These are phyloP conservation scores for Piprites chloris DNA, from an alignment of 2,113 vertebrate species.

Conservation along the genomic window DNA sequence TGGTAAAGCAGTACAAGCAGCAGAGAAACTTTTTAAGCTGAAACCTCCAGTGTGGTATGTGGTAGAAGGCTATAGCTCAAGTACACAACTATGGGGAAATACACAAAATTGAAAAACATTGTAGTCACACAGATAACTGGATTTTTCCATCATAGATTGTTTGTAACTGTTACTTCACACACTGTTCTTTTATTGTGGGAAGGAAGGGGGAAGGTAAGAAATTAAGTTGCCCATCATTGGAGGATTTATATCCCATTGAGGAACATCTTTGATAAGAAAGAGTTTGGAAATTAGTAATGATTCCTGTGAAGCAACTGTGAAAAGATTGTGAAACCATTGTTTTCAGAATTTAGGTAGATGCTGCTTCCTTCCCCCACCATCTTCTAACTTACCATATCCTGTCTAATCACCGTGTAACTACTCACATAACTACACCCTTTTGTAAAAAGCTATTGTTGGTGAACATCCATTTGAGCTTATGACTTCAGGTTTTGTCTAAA, in stretches of 20 bases:
- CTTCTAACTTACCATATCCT: not conserved
- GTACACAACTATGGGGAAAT: not conserved
- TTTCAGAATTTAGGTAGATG: not conserved
- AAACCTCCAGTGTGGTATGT: conserved; percentile 93
- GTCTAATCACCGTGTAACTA: not conserved
- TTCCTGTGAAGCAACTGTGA: not conserved
- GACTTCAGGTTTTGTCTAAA: not conserved
- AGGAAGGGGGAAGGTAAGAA: not conserved
- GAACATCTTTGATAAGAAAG: not conserved
- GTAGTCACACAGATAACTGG: not conserved
- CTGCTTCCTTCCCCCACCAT: not conserved
- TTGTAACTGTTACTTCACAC: not conserved
- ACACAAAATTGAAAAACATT: not conserved
- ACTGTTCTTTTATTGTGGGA: not conserved
- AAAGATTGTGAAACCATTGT: not conserved
- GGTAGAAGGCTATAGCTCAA: not conserved
- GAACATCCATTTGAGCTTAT: not conserved
- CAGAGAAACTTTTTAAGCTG: conserved; percentile 93
- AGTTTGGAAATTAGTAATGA: not conserved
- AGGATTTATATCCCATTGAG: not conserved
- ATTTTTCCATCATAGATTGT: not conserved
- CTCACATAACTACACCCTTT: not conserved
- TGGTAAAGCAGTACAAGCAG: conserved; percentile 90
- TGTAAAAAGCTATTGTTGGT: not conserved
- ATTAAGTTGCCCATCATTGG: not conserved